These are phyloP conservation scores for Artibeus lituratus DNA, from an alignment of 2,797 vertebrate species.

Conservation along the genomic window DNA sequence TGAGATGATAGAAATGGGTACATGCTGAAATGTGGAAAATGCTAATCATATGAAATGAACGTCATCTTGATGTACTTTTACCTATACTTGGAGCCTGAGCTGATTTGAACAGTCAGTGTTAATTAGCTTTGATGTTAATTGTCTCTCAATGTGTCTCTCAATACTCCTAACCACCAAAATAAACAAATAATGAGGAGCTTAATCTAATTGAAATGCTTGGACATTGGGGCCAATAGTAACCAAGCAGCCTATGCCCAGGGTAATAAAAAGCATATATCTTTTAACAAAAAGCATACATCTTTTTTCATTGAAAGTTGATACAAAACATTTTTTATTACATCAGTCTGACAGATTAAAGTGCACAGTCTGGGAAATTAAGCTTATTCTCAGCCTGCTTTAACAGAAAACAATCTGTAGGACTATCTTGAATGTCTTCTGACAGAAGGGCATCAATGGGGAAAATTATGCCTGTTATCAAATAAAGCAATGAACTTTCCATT, in stretches of 20 bases:
- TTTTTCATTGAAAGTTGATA: background rate
- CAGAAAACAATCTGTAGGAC: conserved; percentile 34
- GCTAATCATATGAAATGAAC: background rate
- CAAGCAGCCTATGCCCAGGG: background rate
- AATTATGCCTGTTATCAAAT: conserved; percentile 60
- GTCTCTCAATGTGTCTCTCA: background rate
- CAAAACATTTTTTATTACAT: background rate
- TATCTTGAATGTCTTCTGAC: conserved; percentile 30
- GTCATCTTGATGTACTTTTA: background rate
- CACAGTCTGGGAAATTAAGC: conserved; percentile 50
- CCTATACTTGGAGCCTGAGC: background rate
- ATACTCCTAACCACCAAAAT: background rate
- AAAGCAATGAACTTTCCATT: conserved; percentile 72
- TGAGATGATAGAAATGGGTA: background rate
- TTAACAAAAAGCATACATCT: background rate
- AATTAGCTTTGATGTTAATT: background rate
- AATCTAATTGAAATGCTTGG: background rate
- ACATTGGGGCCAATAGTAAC: background rate
- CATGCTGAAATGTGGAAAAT: background rate
- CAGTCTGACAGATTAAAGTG: conserved; percentile 38
- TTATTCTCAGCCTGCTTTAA: conserved; percentile 47
- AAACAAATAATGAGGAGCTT: background rate
- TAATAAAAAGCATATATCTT: background rate
- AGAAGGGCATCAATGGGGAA: conserved; percentile 46
- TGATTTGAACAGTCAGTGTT: background rate